Base-by-base conservation (phyloP, 2,113 vertebrate genomes). In the Acanthisitta chloris region DNA sequence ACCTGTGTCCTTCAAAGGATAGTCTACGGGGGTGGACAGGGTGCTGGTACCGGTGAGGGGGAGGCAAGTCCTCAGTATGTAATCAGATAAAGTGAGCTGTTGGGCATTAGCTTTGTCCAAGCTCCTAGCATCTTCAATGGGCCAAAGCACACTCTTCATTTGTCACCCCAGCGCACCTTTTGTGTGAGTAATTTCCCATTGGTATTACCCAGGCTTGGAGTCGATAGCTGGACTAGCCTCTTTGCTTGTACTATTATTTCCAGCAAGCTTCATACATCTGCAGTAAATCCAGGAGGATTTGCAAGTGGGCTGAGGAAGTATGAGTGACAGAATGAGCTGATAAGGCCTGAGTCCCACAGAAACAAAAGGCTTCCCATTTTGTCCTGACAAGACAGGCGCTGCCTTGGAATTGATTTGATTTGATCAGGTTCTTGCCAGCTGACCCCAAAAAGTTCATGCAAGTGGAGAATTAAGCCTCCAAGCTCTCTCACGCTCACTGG, bases 81-180 rank as follows among this genome's bases (percentile, higher is more conserved):
- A 98, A 99, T 99, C 98, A 99, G 99, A 99, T 99, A 98, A 99
- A 98, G 98, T 64, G 94, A 98, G 98, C 97, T 98, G 98, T 98
- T 98, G 97, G 97, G 98, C 97, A 98, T 99, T 98, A 88, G 98
- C 98, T 99, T 99, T 99, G 98, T 99, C 97, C 96, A 58, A 94
- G 95, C 86, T 88, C 95, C 95, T 80, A 87, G 97, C 93, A 95
- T 95, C 97, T 97, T 98, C 97, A 98, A 90, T 98, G 98, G 96
- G 81, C 96, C 97, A 97, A 95, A 90, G 98, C 98, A 94, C 97
- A 98, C 98, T 98, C 98, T 98, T 98, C 98, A 98, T 99, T 99
- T 99, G 98, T 99, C 99, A 99, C 98, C 99, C 98, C 99, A 99
- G 97, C 96, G 98, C 98, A 98, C 98, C 99, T 99, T 99, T 99